Evolutionary conservation across 2,113 vertebrate genomes (phyloP).

Genomic region (Pseudorhombus dupliciocellatus): DNA sequence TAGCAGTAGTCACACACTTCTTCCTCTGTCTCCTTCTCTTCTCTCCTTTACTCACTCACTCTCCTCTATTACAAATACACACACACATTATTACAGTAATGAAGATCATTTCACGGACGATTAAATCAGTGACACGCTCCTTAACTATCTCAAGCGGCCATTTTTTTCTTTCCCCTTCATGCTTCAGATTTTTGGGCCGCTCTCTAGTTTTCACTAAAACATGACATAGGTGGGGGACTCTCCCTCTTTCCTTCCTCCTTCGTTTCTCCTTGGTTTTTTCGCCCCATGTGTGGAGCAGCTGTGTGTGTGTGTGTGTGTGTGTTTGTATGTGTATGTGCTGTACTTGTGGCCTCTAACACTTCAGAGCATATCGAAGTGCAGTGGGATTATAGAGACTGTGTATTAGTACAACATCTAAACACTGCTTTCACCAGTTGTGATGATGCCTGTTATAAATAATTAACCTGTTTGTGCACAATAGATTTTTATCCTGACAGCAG

Average conservation of each 20-base stretch:
- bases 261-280: neutral
- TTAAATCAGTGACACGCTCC: slow-evolving; percentile 14
- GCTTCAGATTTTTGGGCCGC: slow-evolving; percentile 4
- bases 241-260: slow-evolving; percentile 7
- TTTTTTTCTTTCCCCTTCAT: neutral
- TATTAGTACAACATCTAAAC: slow-evolving; percentile 10
- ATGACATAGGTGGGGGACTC: slow-evolving; percentile 4
- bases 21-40: slow-evolving; percentile 2
- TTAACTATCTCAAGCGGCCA: neutral
- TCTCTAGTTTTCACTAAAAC: slow-evolving; percentile 2
- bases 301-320: slow-evolving; percentile 24
- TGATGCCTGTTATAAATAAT: slow-evolving; percentile 1
- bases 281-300: slow-evolving; percentile 61
- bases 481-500: neutral
- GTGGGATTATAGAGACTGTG: slow-evolving; percentile 8
- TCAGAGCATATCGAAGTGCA: slow-evolving; percentile 22
- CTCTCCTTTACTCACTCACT: slow-evolving; percentile 5
- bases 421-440: slow-evolving; percentile 5
- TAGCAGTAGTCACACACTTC: too few relatives aligned
- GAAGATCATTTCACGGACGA: slow-evolving; percentile 25
- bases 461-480: slow-evolving; percentile 1
- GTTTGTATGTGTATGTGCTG: slow-evolving; percentile 27
- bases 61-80: slow-evolving; percentile 14
- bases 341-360: slow-evolving; percentile 10
- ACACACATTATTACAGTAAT: slow-evolving; percentile 13